Conservation (phyloP, 2,797 vertebrate species). For the Cynopterus sphinx region DNA sequence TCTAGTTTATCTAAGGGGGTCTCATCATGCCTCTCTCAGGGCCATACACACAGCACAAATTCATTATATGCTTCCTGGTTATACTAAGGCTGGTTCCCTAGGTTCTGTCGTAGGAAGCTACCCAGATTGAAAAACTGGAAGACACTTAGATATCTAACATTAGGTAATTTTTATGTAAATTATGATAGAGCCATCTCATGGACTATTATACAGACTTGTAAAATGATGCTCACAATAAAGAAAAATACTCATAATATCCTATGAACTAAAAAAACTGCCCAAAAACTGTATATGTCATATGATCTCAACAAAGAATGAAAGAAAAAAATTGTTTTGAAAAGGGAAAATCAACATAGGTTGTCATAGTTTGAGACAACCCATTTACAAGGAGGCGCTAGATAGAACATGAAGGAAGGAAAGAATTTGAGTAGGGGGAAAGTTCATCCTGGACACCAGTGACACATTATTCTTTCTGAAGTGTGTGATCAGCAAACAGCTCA, state of each 20-base stretch:
- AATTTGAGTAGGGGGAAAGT: neutral
- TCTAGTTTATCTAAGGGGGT: neutral
- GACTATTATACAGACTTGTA: neutral
- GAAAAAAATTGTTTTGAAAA: neutral
- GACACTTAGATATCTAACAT: neutral
- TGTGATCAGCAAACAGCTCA: neutral
- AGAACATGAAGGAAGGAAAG: neutral
- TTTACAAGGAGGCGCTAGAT: neutral
- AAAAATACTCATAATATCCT: constrained; percentile 14
- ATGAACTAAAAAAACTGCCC: constrained; percentile 44
- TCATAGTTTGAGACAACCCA: neutral
- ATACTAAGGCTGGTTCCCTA: neutral
- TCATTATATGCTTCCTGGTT: neutral
- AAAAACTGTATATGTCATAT: neutral
- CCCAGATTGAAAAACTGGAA: neutral
- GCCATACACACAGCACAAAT: neutral
- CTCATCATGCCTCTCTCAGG: neutral
- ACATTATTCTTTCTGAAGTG: neutral
- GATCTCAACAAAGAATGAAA: neutral
- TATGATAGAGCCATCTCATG: neutral
- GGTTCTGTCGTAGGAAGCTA: neutral
- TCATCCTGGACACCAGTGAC: neutral
- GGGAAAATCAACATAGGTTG: neutral
- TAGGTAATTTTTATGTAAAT: neutral
- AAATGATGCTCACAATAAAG: constrained; percentile 36